Evolutionary conservation across 2,113 vertebrate species (phyloP).

Genomic region (Tragelaphus imberbis): DNA sequence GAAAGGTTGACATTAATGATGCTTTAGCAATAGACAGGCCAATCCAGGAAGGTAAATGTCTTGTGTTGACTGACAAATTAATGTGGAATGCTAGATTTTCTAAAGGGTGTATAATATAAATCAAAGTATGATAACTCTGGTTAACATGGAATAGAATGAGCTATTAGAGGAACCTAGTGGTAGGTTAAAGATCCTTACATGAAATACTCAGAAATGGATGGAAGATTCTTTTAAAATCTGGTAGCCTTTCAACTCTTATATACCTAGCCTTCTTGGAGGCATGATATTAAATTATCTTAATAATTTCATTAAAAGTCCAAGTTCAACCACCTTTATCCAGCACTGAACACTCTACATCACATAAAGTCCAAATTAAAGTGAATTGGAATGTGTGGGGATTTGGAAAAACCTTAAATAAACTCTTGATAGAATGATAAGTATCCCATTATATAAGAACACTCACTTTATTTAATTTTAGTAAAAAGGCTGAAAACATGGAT

Average conservation of each 20-base stretch:
- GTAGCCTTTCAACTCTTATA: background rate
- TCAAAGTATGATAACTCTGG: background rate
- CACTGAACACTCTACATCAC: background rate
- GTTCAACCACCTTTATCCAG: background rate
- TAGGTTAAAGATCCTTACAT: background rate
- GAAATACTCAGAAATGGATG: background rate
- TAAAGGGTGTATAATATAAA: background rate
- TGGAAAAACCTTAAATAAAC: background rate
- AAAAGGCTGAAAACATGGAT: background rate
- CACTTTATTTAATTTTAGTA: background rate
- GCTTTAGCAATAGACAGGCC: background rate
- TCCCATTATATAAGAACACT: background rate
- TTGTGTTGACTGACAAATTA: background rate
- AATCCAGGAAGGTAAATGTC: background rate
- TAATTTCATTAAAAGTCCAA: background rate
- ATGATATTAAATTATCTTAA: background rate
- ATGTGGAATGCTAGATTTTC: background rate
- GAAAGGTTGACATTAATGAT: background rate
- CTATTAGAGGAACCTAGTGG: accelerated
- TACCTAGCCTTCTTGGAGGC: background rate
- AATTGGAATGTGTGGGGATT: background rate
- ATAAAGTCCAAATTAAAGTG: background rate
- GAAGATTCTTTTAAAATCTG: background rate
- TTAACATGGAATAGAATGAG: background rate
- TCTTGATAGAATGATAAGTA: background rate